Conservation (phyloP, 2,888 invertebrate species). For the Andricus curvator region DNA sequence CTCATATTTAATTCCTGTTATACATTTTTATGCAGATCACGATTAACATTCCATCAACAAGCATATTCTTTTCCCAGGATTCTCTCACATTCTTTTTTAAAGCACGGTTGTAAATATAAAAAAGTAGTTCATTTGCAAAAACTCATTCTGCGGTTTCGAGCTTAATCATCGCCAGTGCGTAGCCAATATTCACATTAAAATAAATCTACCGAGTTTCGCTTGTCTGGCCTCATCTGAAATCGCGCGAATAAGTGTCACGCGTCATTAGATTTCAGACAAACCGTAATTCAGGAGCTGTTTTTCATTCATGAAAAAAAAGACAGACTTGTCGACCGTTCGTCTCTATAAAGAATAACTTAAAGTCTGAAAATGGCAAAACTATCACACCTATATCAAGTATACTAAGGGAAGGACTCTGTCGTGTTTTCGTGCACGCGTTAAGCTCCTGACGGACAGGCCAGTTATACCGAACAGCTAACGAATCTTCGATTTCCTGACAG, state of each 20-base stretch:
- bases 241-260: slow-evolving; percentile 38
- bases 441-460: slow-evolving; percentile 58
- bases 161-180: not conserved
- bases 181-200: slow-evolving; percentile 27
- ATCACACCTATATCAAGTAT: slow-evolving; percentile 11
- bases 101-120: not conserved
- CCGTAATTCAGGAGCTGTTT: slow-evolving; percentile 13
- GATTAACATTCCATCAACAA: not conserved
- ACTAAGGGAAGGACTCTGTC: slow-evolving; percentile 29
- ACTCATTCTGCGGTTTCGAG: not conserved
- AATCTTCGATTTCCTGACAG: slow-evolving; percentile 58
- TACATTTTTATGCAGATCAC: not conserved
- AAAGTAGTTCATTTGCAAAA: not conserved
- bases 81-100: not conserved
- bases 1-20: not conserved
- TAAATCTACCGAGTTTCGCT: slow-evolving; percentile 6
- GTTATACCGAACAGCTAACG: slow-evolving; percentile 52
- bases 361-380: not conserved
- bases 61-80: not conserved
- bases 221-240: slow-evolving; percentile 9
- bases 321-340: not conserved
- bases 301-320: slow-evolving; percentile 26
- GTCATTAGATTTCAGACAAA: slow-evolving; percentile 29
- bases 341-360: not conserved
- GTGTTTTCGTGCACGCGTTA: slow-evolving; percentile 46